Base-by-base conservation (phyloP, 2,888 invertebrate genomes). In the Tineola bisselliella region DNA sequence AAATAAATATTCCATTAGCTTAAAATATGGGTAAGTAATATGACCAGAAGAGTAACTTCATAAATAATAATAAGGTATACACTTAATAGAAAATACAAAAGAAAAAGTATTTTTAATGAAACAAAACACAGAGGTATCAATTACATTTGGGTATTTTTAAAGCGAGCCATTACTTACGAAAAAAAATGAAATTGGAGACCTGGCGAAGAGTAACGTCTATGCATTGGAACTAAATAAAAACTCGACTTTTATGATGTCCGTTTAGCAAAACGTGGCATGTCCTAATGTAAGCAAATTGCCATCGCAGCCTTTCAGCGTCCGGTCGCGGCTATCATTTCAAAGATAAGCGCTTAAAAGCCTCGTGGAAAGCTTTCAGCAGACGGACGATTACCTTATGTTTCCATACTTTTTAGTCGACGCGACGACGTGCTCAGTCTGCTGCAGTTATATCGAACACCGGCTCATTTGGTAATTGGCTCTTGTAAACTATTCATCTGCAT, bases 271-370 rank as follows among this genome's bases (percentile, higher is more conserved):
- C 77, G 75, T 74, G 75, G 71, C 75, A 76, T 76, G 77, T 81
- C 77, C 84, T 86, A 86, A 86, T 86, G 86, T 82, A 84, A 81
- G 86, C 79, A 86, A 86, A 86, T 86, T 86, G 86, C 82, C 81
- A 81, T 82, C 81, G 75, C 78, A 76, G 80, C 81, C 81, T 84
- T 83, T 80, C 84, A 81, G 72, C 78, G 81, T 80, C 82, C 83
- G 82, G 83, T 74, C 76, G 74, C 75, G 79, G 81, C 84, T 84
- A 86, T 86, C 87, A 84, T 83, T 83, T 77, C 74, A 81, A 83
- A 84, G 87, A 86, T 86, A 84, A 86, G 84, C 86, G 84, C 82
- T 86, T 84, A 86, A 86, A 86, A 86, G 87, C 87, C 76, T 79
- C 76, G 76, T 73, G 79, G 75, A 81, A 79, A 84, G 83, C 80